Conservation (phyloP, 2,888 invertebrate species). For the Neuroscelio doddi region DNA sequence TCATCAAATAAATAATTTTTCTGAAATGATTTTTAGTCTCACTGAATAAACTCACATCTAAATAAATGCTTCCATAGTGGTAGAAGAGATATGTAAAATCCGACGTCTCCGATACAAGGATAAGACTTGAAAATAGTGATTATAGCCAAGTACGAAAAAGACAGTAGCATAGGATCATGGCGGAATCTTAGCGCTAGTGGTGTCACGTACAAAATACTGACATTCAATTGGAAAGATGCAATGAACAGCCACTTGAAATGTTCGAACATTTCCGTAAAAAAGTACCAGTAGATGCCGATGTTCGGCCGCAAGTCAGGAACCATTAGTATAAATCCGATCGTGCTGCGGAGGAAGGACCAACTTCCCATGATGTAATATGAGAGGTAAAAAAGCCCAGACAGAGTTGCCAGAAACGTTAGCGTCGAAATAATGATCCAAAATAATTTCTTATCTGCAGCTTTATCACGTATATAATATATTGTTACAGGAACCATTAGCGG, state of each 20-base stretch:
- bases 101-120: slow-evolving; percentile 96
- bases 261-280: slow-evolving; percentile 99
- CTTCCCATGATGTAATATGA: slow-evolving; percentile 79
- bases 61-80: slow-evolving; percentile 94
- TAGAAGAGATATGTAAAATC: slow-evolving; percentile 90
- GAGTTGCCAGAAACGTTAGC: slow-evolving; percentile 74
- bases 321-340: slow-evolving; percentile 80
- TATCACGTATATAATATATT: slow-evolving; percentile 78
- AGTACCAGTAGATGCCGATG: slow-evolving; percentile 99
- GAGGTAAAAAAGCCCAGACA: slow-evolving; percentile 75
- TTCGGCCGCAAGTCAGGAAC: slow-evolving; percentile 97
- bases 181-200: slow-evolving; percentile 88
- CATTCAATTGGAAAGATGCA: slow-evolving; percentile 97
- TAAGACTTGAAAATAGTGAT: slow-evolving; percentile 97
- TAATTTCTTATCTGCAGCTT: slow-evolving; percentile 73
- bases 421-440: slow-evolving; percentile 74
- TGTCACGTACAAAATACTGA: slow-evolving; percentile 90
- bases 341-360: slow-evolving; percentile 71
- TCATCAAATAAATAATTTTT: slow-evolving; percentile 9
- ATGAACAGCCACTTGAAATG: slow-evolving; percentile 97
- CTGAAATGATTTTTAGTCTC: slow-evolving; percentile 12
- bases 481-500: slow-evolving; percentile 87
- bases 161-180: slow-evolving; percentile 85
- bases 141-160: slow-evolving; percentile 85
- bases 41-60: slow-evolving; percentile 87